A percentile compares a stretch with the other conserved stretches of the same genome.
Conservation (phyloP, 2,113 vertebrate genomes). For the Phaethon lepturus region DNA sequence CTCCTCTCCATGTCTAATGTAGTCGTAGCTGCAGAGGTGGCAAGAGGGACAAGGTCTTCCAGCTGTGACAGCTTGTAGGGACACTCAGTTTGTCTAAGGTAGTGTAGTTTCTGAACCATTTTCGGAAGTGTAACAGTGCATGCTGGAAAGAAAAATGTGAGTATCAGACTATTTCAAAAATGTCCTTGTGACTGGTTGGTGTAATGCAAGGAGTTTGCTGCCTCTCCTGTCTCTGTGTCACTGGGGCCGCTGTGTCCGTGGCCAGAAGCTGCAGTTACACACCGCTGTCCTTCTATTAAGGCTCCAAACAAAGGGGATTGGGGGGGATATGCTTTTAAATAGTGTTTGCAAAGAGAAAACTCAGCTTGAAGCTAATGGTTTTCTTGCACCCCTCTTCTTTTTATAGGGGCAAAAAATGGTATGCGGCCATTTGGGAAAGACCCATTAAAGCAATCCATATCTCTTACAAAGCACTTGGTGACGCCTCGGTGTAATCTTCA, state of each 20-base stretch:
- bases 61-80: background rate
- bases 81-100: background rate
- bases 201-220: background rate
- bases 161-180: background rate
- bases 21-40: background rate
- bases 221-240: background rate
- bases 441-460: background rate
- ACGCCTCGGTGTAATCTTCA: background rate
- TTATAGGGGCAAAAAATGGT: background rate
- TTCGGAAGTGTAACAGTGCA: background rate
- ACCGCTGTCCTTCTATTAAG: background rate
- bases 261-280: background rate
- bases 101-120: fast-evolving
- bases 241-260: fast-evolving
- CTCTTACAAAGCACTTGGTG: background rate
- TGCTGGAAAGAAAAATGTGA: background rate
- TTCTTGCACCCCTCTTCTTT: background rate
- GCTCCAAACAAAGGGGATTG: background rate
- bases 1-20: fast-evolving
- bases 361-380: background rate
- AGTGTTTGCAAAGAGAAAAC: background rate
- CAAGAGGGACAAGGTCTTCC: background rate
- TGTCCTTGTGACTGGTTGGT: background rate
- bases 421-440: background rate
- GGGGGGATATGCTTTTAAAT: background rate